A percentile compares a stretch with the other conserved stretches of the same genome.
Conservation (phyloP, 2,888 invertebrate genomes). For the Osmoderma eremita region DNA sequence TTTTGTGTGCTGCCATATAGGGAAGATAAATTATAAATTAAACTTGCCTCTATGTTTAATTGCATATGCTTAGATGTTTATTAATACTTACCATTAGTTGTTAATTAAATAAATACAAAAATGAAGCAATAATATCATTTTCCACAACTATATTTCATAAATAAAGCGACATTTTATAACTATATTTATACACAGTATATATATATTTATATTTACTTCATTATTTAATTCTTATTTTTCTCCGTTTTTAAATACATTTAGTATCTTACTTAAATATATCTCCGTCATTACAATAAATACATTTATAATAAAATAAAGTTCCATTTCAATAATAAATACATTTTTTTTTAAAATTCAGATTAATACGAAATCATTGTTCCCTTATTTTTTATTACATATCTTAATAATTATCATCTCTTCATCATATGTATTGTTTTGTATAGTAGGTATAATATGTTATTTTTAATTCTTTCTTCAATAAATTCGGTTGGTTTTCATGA, state of each 20-base stretch:
- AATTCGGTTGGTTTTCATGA: conserved; percentile 26
- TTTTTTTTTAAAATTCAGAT: conserved; percentile 11
- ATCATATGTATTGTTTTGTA: conserved; percentile 4
- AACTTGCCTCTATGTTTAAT: no score
- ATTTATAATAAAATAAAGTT: conserved; percentile 34
- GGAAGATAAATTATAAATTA: no score
- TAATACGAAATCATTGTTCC: conserved; percentile 37
- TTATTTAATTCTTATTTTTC: conserved; percentile 1
- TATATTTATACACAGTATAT: conserved; percentile 10
- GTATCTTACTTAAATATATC: conserved; percentile 1
- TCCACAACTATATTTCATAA: conserved; percentile 22
- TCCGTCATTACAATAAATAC: conserved; percentile 3
- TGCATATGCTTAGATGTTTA: neutral
- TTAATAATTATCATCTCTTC: no score
- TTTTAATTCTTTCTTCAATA: conserved; percentile 13
- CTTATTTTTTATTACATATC: conserved; percentile 7
- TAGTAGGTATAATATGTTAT: neutral
- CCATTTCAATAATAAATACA: conserved; percentile 17
- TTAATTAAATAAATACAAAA: neutral
- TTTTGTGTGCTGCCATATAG: no score
- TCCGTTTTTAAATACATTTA: conserved; percentile 15
- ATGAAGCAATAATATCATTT: conserved; percentile 1
- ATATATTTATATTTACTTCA: conserved; percentile 4
- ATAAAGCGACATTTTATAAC: conserved; percentile 12
- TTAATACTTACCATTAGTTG: neutral